Evolutionary conservation across 2,797 vertebrate genomes (phyloP), one percentile per base, ranked within the genome.

Genomic region (Spea hammondii): DNA sequence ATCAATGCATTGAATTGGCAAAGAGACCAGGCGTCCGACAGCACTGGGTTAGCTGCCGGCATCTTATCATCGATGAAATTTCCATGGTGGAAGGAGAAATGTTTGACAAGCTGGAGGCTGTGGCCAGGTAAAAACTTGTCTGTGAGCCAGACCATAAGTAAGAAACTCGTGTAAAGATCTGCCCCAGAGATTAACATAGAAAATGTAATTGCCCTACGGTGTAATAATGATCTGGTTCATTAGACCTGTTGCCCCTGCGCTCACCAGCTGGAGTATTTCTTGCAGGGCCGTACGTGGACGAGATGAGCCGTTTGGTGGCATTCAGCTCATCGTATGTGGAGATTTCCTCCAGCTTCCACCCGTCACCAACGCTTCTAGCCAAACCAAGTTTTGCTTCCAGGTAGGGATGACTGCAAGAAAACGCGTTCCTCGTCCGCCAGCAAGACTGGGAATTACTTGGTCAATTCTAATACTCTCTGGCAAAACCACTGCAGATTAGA

Each of bases 301-400:
- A 3, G 90, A 93, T 0, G 91, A 95, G 78, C 95, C 97, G 0
- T 99, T 99, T 65, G 98, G 98, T 79, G 98, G 97, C 82, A 98
- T 99, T 85, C 97, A 99, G 86, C 91, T 99, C 59, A 96, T 99
- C 1, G 88, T 98, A 8, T 98, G 96, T 82, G 98, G 97, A 0
- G 98, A 99, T 84, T 99, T 99, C 85, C 92, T 99, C 46, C 98
- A 99, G 85, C 90, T 99, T 77, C 98, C 98, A 0, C 97, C 97
- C 0, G 94, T 99, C 46, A 90, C 92, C 7, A 96, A 92, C 79
- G 92, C 91, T 76, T 94, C 94, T 11, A 95, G 94, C 79, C 92
- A 94, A 77, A 89, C 92, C 2, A 90, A 76, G 45, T 99, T 98
- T 90, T 98, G 96, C 81, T 99, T 99, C 82, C 96, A 99, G 96